Evolutionary conservation across 2,797 vertebrate genomes (phyloP).

Genomic region (Hoplostethus atlanticus): DNA sequence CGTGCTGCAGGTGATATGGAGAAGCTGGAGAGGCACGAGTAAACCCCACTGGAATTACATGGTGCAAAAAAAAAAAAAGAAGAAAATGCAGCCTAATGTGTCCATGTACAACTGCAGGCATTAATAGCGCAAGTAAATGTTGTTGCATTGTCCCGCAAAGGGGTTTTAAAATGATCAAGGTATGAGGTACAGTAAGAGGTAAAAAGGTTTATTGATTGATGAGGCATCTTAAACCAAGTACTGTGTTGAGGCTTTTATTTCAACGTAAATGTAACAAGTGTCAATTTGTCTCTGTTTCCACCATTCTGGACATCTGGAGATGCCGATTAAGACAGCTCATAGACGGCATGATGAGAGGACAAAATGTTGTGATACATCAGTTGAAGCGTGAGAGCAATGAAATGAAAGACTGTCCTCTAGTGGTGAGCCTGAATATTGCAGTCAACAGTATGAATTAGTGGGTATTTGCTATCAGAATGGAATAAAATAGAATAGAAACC

Average conservation of each 20-base stretch:
- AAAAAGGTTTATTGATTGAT: constrained; percentile 40
- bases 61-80: background rate
- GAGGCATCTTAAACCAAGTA: constrained; percentile 37
- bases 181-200: constrained; percentile 4
- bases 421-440: constrained; percentile 37
- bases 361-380: constrained; percentile 1
- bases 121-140: too few relatives aligned
- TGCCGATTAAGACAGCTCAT: background rate
- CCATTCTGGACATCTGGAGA: background rate
- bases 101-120: background rate
- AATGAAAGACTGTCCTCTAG: constrained; percentile 75
- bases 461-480: background rate
- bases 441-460: background rate
- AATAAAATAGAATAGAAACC: background rate
- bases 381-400: constrained; percentile 16
- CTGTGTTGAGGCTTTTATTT: background rate
- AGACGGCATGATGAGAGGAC: constrained; percentile 21
- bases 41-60: constrained; percentile 5
- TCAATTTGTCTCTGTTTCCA: constrained; percentile 3
- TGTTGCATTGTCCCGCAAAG: too few relatives aligned
- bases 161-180: too few relatives aligned
- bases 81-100: background rate
- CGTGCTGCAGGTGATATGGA: constrained; percentile 32
- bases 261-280: background rate
- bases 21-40: background rate